Base-by-base conservation (phyloP, 2,113 vertebrate species). In the Peromyscus maniculatus region DNA sequence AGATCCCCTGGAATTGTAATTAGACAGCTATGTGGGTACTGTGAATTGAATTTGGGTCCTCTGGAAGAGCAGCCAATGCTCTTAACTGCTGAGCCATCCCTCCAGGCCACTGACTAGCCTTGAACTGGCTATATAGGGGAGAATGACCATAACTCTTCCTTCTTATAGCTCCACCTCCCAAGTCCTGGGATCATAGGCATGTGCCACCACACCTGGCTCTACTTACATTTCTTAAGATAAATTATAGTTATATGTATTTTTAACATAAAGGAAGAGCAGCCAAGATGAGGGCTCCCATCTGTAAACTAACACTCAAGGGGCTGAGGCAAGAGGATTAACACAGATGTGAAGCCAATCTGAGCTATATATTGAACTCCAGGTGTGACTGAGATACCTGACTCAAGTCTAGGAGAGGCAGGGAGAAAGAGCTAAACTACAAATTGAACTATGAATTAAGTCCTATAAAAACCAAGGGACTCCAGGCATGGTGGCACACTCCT, bases 371-470 rank as follows among this genome's bases (percentile, higher is more conserved):
- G 22, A 74, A 89, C 59, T 57, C 71, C 24, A 59, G 52, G n/a
- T 39, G 52, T 57, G 24, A 75, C 52, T 39, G 19, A 36, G 57
- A 43, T 17, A 91, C 39, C 7, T 66, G 46, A 22, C 72, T 90
- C 52, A 89, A 89, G n/a, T 57, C 24, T 31, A 75, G 36, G 24
- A 24, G 36, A 71, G 22, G 52, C 43, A n/a, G 3, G 33, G 49
- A 72, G 13, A 24, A 89, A 93, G 11, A 64, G 5, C 52, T 62
- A 39, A 82, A 69, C 55, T 71, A 57, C 39, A 96, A 96, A 93
- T 46, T 94, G 92, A 96, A 92, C 36, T 87, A 95, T 84, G 90
- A 96, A 90, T 21, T 84, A 93, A 91, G 26, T 84, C 83, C 17
- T 62, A 96, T 74, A 90, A 96, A 95, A 97, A 43, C 31, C 55